These are phyloP conservation scores for Uloborus diversus DNA, from an alignment of 1,140 invertebrate genomes.

Conservation along the genomic window DNA sequence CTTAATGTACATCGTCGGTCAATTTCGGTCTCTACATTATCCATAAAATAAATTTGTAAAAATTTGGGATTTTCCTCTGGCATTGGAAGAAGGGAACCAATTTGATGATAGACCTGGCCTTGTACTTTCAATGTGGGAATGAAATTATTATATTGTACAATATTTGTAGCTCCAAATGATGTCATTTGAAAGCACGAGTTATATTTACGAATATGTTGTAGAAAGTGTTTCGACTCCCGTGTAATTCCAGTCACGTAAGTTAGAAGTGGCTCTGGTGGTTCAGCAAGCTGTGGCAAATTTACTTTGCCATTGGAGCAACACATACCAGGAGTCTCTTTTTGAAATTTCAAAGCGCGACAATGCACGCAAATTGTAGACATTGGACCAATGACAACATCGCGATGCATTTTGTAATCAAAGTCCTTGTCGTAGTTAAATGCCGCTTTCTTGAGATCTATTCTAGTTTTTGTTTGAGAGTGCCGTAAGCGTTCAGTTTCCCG, in stretches of 20 bases:
- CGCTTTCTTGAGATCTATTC: no score
- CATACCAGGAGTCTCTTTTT: slow-evolving; percentile 18
- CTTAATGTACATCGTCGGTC: no score
- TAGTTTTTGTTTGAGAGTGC: no score
- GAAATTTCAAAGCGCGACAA: slow-evolving; percentile 1
- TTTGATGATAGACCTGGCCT: background rate
- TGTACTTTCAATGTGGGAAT: slow-evolving; percentile 55
- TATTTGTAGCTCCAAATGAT: slow-evolving; percentile 16
- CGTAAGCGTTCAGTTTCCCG: no score
- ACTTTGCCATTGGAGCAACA: slow-evolving; percentile 9
- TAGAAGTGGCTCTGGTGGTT: background rate
- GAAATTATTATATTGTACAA: slow-evolving; percentile 23
- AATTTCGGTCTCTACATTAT: no score
- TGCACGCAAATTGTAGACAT: background rate
- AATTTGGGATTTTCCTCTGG: no score
- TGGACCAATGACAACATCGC: background rate
- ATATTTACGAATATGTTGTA: slow-evolving; percentile 9
- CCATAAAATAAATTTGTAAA: no score
- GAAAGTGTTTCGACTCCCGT: background rate
- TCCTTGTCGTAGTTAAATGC: background rate
- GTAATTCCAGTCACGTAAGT: background rate
- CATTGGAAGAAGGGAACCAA: background rate
- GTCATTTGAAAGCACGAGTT: slow-evolving; percentile 25
- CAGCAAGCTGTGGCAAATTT: background rate
- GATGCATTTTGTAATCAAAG: slow-evolving; percentile 1